Evolutionary conservation across 2,113 vertebrate genomes (phyloP), one percentile per base, ranked within the genome.

Genomic region (Holacanthus passer): DNA sequence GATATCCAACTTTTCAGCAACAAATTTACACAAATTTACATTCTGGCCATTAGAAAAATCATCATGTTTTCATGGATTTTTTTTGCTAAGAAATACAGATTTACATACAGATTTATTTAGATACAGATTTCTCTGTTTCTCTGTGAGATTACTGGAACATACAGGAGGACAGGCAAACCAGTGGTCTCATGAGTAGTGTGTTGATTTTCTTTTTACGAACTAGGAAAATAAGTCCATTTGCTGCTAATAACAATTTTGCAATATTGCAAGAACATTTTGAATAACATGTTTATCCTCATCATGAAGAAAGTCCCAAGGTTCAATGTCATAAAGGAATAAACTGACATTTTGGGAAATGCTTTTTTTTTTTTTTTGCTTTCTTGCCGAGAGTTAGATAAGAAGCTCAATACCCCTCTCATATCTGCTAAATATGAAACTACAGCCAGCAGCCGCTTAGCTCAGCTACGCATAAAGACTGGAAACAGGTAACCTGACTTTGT

Each of bases 1-100:
- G 63, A 27, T 27, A 19, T 50, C 14, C 32, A 85, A 70, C 63
- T 76, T 81, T 77, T 76, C 24, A 66, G 72, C 55, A 58, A 43
- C 11, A 77, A 8, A 48, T 73, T 50, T 22, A 19, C 17, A 31
- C 14, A 68, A 16, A 71, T 48, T 83, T 31, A 47, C 7, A 58
- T 48, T 73, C 32, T 62, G 53, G 65, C 32, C 14, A 22, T 39
- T 13, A 6, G 35, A 69, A 66, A 70, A 43, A n/a, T 27, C 29
- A 24, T 50, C 13, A 14, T 65, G 41, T 50, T 60, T 73, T 55
- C 16, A 64, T 47, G 13, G 5, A 27, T 19, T n/a, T 47, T n/a
- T 47, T 55, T 20, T 27, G 20, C 2, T 1, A 10, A 27, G 16
- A 74, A 20, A 29, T 32, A 27, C 19, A 47, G 7, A n/a, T n/a